Base-by-base conservation (phyloP, 2,797 vertebrate species). In the Thaleichthys pacificus region DNA sequence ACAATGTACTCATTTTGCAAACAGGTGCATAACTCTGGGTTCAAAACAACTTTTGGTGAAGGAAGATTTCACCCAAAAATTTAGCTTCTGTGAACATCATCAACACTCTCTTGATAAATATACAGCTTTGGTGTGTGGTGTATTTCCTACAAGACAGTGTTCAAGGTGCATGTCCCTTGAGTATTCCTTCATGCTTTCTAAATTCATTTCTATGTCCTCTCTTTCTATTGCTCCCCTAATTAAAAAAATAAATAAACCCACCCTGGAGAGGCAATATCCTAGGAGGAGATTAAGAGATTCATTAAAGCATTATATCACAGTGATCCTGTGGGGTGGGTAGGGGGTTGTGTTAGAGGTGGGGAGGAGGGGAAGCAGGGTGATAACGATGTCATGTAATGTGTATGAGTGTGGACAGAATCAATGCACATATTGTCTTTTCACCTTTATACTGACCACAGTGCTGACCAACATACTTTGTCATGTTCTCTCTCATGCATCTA, bases 271-370 rank as follows among this genome's bases (percentile, higher is more conserved):
- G 80, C 84, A 89, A 86, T 76, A 87, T 80, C 92, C 92, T 93
- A 92, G 89, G 90, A 90, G 90, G 90, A 93, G 92, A 93, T 93
- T 93, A 89, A 93, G 82, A 93, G 85, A 89, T 90, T 87, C 82
- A 91, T 93, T 93, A 93, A 92, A 89, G 87, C 91, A 93, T 83
- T 86, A 82, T 70, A 91, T 90, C 84, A 91, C 85, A 91, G 72
- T 85, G 77, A 84, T 80, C 77, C 73, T 80, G 68, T 68, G 77
- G 85, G 81, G 81, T 75, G 81, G 77, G 80, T 82, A 80, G 80
- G 77, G 47, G 77, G 78, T 74, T 78, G 81, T 56, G 80, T 75
- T 63, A 86, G 80, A 84, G 78, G 84, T 83, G 83, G 76, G 67
- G 69, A 28, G 67, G 70, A 65, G 24, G 21, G 63, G 58, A 74